phyloP scores from a whole-genome alignment of 92 coral and sea anemone genomes.

The Desmophyllum pertusum region DNA sequence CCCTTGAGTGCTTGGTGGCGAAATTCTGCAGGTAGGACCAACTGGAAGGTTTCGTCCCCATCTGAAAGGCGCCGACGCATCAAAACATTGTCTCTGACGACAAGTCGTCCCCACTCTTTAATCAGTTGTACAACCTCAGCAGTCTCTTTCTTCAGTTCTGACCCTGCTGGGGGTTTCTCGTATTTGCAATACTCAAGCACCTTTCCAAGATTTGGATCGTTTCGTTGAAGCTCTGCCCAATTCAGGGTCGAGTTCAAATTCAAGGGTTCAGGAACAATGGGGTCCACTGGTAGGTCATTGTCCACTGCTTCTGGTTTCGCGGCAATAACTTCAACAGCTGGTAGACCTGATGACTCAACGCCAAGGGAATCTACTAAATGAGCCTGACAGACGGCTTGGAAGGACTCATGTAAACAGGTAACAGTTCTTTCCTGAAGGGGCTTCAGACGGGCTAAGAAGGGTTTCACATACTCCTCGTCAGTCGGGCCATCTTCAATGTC shows the following conservation, averaged over 20 bases:
- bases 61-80: constrained; percentile 27
- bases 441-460: constrained; percentile 21
- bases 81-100: constrained; percentile 29
- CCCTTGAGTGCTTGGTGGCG: constrained; percentile 36
- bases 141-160: constrained; percentile 6
- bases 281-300: neutral
- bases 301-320: constrained; percentile 43
- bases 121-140: constrained; percentile 16
- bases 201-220: constrained; percentile 29
- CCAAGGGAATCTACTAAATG: neutral
- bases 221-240: constrained; percentile 33
- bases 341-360: neutral
- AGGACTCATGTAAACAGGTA: constrained; percentile 13
- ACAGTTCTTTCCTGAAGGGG: neutral
- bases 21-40: constrained; percentile 35
- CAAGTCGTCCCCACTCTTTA: constrained; percentile 39
- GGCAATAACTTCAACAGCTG: constrained; percentile 48
- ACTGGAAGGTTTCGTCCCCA: constrained; percentile 21
- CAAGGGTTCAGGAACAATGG: neutral
- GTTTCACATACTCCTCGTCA: constrained; percentile 38
- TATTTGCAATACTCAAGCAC: constrained; percentile 9
- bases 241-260: constrained; percentile 8
- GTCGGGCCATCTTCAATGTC: neutral
- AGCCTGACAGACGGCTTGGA: constrained; percentile 35
- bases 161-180: constrained; percentile 26